Evolutionary conservation across 2,113 vertebrate species (phyloP), one percentile per base, ranked within the genome.

Genomic region (Panthera tigris): DNA sequence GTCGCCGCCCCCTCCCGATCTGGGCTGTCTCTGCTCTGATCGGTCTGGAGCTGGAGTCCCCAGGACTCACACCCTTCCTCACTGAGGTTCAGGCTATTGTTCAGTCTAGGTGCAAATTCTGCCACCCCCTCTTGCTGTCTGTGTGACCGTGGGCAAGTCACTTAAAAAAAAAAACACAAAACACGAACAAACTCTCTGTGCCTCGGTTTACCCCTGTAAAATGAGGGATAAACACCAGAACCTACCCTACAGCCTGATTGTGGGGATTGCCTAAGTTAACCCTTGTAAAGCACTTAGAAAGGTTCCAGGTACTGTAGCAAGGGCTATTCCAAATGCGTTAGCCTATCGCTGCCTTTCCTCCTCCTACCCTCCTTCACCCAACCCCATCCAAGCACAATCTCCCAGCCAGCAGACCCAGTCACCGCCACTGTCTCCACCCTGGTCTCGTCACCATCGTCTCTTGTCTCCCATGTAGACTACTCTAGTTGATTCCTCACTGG

Each of bases 1-100:
- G 45, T 98, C 97, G 94, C 99, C 98, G 98, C 99, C 99, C 99
- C 98, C 90, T 99, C 99, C 0, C 98, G 98, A 7, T 96, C 99
- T 57, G 99, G 98, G 98, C 99, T 98, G 97, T 99, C 99, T 83
- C 91, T 18, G 21, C 16, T 69, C 5, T 15, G 19, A 52, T 82
- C 10, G 10, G 14, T 52, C 18, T 0, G 33, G 61, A 25, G 41
- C 12, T 0, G 1, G 21, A 81, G 80, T 87, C 50, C 68, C n/a
- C 4, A 29, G 29, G 39, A 61, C 27, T 52, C 82, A 39, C 66
- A 41, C 14, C n/a, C 52, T 66, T 14, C 65, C 41, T 61, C 57
- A 61, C 39, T 14, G 36, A 57, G 48, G 8, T 57, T 92, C 15
- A 12, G 48, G 41, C n/a, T 63, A 10, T 27, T 29, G 69, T 39